Percentiles rank a stretch among this genome's conserved stretches.
phyloP scores from a whole-genome alignment of 2,888 invertebrate species.

The Mimumesa dahlbomi region DNA sequence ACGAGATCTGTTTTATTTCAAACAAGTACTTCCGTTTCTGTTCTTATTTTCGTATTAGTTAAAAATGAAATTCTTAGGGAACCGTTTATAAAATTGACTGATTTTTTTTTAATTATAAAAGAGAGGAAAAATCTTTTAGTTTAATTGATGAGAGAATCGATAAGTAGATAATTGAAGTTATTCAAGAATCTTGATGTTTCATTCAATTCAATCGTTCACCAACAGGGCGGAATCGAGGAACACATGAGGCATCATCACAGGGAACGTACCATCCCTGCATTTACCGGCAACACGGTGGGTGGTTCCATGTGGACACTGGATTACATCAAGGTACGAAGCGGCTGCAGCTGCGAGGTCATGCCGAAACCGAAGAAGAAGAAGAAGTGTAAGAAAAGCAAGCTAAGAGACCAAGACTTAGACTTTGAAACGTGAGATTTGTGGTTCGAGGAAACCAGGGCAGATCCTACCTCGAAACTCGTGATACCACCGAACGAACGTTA shows the following conservation, averaged over 20 bases:
- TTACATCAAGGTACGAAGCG: conserved; percentile 90
- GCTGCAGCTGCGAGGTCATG: conserved; percentile 91
- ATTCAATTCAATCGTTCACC: not conserved
- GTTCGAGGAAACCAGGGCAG: conserved; percentile 14
- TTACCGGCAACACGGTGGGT: conserved; percentile 81
- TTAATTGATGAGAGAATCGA: too few relatives aligned
- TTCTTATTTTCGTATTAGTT: too few relatives aligned
- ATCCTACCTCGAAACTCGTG: conserved; percentile 28
- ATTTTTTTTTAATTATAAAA: too few relatives aligned
- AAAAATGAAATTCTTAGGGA: too few relatives aligned
- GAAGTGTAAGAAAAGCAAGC: conserved; percentile 68
- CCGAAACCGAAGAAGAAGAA: conserved; percentile 82
- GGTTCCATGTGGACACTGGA: conserved; percentile 87
- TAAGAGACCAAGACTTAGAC: conserved; percentile 58
- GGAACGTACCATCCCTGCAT: conserved; percentile 78
- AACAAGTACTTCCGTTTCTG: too few relatives aligned
- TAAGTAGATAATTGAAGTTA: too few relatives aligned
- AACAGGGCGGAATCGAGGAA: conserved; percentile 79
- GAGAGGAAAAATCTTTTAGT: too few relatives aligned
- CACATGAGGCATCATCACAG: conserved; percentile 76
- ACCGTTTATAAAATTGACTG: too few relatives aligned
- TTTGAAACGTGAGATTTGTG: conserved; percentile 51
- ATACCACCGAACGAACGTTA: conserved; percentile 15
- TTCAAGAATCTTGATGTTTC: not conserved
- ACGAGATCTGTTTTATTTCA: too few relatives aligned